phyloP scores from a whole-genome alignment of 2,888 invertebrate species.

The Sabellastarte sp. region DNA sequence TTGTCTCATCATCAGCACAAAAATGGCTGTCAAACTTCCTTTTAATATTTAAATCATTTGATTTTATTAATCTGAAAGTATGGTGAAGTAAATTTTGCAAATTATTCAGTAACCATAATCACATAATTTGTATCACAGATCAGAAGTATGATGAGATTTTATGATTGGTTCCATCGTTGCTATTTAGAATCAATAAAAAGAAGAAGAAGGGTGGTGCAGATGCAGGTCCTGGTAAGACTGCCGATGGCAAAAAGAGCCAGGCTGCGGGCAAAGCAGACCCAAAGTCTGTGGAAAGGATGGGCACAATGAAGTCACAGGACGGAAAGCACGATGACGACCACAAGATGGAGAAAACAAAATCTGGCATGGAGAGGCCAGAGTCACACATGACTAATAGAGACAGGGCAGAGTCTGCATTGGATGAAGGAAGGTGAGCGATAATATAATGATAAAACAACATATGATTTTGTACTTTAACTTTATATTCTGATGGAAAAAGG shows the following conservation, averaged over 20 bases:
- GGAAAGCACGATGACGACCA: constrained; percentile 12
- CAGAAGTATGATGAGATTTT: not conserved
- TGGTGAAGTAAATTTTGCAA: too few relatives aligned
- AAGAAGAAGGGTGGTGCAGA: constrained; percentile 32
- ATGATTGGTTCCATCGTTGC: not conserved
- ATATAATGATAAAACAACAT: too few relatives aligned
- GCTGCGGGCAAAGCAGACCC: constrained; percentile 35
- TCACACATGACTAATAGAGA: constrained; percentile 56
- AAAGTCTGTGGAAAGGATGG: constrained; percentile 35
- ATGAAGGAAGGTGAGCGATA: too few relatives aligned
- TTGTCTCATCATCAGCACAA: too few relatives aligned
- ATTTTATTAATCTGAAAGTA: too few relatives aligned
- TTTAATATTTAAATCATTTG: too few relatives aligned
- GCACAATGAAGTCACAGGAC: constrained; percentile 34
- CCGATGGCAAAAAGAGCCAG: constrained; percentile 38
- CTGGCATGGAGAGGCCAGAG: constrained; percentile 49
- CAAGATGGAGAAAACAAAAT: constrained; percentile 33
- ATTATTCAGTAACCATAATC: not conserved
- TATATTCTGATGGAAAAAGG: too few relatives aligned
- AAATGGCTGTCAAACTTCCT: too few relatives aligned
- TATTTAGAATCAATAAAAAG: constrained; percentile 8
- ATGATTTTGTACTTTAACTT: too few relatives aligned
- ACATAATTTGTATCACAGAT: not conserved
- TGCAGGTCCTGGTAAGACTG: constrained; percentile 16
- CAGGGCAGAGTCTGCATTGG: constrained; percentile 21